Conservation (phyloP, 2,888 invertebrate genomes). For the Acrobasis repandana region DNA sequence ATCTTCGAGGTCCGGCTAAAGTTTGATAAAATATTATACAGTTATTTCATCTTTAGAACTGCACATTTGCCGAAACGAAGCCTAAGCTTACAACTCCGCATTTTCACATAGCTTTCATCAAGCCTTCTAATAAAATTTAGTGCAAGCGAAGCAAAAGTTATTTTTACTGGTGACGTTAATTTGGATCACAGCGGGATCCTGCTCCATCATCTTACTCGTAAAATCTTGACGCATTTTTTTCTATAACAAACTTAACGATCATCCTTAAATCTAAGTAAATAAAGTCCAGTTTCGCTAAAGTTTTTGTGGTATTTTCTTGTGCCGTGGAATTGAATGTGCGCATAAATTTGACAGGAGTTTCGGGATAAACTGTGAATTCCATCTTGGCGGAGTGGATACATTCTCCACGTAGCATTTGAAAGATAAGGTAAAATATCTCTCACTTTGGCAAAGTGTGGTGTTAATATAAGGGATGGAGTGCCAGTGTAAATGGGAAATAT, state of each 20-base stretch:
- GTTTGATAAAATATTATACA: too few relatives aligned
- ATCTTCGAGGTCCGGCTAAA: too few relatives aligned
- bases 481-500: background rate
- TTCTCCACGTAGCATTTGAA: conserved; percentile 8
- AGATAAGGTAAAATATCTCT: conserved; percentile 7
- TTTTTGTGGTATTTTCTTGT: conserved; percentile 1
- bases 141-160: conserved; percentile 22
- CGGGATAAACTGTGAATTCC: conserved; percentile 37
- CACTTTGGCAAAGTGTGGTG: background rate
- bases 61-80: too few relatives aligned
- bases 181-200: conserved; percentile 45
- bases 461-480: background rate
- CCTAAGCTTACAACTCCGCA: background rate
- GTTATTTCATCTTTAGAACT: too few relatives aligned
- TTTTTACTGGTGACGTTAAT: conserved; percentile 43
- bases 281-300: background rate
- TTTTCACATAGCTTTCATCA: conserved; percentile 1
- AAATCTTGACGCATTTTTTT: conserved; percentile 35
- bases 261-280: background rate
- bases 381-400: conserved; percentile 20
- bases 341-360: conserved; percentile 45
- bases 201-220: conserved; percentile 49
- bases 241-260: conserved; percentile 25
- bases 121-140: conserved; percentile 18
- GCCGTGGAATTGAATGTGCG: conserved; percentile 43